phyloP scores from a whole-genome alignment of 2,113 vertebrate genomes.

The Sisor rabdophorus region DNA sequence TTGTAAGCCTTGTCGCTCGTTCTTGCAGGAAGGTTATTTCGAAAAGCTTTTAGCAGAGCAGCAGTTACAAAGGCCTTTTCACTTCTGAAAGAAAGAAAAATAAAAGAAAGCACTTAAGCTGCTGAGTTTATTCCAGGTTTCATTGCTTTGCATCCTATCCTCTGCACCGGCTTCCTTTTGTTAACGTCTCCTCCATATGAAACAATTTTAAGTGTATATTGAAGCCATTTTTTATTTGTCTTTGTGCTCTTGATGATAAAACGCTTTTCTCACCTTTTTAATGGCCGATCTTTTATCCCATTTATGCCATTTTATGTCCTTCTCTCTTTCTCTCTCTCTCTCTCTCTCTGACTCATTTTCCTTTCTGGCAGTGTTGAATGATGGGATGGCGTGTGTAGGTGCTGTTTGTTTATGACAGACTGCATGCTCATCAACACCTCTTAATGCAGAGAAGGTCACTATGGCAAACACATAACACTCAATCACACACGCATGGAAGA shows the following conservation, averaged over 20 bases:
- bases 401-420: slow-evolving; percentile 45
- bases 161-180: not conserved
- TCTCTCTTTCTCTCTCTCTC: not conserved
- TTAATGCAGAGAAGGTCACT: slow-evolving; percentile 48
- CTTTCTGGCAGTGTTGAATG: slow-evolving; percentile 23
- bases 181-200: slow-evolving; percentile 8
- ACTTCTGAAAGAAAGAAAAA: slow-evolving; percentile 21
- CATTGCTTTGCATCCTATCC: not conserved
- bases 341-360: slow-evolving; percentile 9
- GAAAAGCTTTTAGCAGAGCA: slow-evolving; percentile 31
- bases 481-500: slow-evolving; percentile 19
- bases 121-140: slow-evolving; percentile 16
- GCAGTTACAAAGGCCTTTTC: slow-evolving; percentile 17
- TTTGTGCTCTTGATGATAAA: slow-evolving; percentile 17
- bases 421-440: slow-evolving; percentile 42
- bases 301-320: not conserved
- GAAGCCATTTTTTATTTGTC: slow-evolving; percentile 8
- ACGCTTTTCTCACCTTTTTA: not conserved
- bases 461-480: slow-evolving; percentile 40
- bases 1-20: slow-evolving; percentile 9
- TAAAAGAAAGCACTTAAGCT: slow-evolving; percentile 30
- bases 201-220: slow-evolving; percentile 6
- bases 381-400: slow-evolving; percentile 29
- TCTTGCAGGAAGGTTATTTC: slow-evolving; percentile 27
- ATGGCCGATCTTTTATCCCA: not conserved